Evolutionary conservation across 92 coral and sea anemone genomes (phyloP), one percentile per base, ranked within the genome.

Genomic region (Porites lobata): DNA sequence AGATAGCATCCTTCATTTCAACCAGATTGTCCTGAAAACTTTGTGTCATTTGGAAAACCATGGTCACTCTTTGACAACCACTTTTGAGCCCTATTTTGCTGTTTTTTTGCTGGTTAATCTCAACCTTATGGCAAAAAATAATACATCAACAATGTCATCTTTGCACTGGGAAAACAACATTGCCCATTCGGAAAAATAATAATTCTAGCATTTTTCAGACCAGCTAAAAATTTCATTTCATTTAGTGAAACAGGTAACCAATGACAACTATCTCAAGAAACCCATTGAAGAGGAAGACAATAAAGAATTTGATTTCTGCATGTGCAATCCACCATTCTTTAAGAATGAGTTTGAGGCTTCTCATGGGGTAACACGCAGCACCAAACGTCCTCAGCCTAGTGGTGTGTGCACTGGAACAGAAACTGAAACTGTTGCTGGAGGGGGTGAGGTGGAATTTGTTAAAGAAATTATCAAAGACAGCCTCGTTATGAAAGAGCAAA

Each of bases 251-350:
- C 86, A 86, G 52, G 99, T 98, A 54, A 64, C 75, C 11, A 68
- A 94, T 8, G 92, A 69, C 24, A 90, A 83, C 62, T 91, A 86
- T 77, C 91, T 98, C 17, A 66, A 56, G 59, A 57, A 80, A 68
- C 95, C 96, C 15, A 73, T 91, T 50, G 72, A 90, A 52, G 84
- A 86, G 6, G 93, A 92, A 50, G 91, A 81, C 4, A 66, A 19
- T 0, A 83, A 86, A 59, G 51, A 81, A 18, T 93, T 87, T 75
- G 95, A 93, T 61, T 98, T 98, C 90, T 94, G 96, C 65, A 98
- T 98, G 99, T 98, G 99, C 88, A 98, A 98, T 76, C 99, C 99
- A 19, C 99, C 99, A 21, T 98, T 98, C 87, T 98, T 98, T 75
- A 53, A 92, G 18, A 91, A 93, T 80, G 96, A 96, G 72, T 93